Percentiles rank a stretch among this genome's conserved stretches.
phyloP scores from a whole-genome alignment of 2,113 vertebrate species.

The Bungarus multicinctus region DNA sequence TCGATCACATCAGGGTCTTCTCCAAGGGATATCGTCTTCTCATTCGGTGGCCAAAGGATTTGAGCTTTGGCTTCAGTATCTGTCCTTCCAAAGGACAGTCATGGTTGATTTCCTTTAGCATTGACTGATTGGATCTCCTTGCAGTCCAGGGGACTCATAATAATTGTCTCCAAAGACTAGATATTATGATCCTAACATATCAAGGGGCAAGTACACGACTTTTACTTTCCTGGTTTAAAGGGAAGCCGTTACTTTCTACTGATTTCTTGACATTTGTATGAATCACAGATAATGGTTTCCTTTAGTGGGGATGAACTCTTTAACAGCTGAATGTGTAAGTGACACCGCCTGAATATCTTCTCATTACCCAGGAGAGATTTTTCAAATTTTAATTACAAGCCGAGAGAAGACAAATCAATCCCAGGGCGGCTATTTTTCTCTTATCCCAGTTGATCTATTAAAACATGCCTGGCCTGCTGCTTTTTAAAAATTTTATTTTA shows the following conservation, averaged over 20 bases:
- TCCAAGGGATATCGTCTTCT: too few species aligned
- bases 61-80: too few species aligned
- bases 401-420: slow-evolving; percentile 10
- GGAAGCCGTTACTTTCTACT: background rate
- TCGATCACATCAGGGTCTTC: too few species aligned
- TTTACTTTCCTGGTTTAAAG: background rate
- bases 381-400: slow-evolving; percentile 43
- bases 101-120: background rate
- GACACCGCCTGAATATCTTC: slow-evolving; percentile 30
- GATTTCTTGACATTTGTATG: slow-evolving; percentile 25
- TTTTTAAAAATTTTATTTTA: background rate
- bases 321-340: background rate
- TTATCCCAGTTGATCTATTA: slow-evolving; percentile 32
- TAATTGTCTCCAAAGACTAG: background rate
- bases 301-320: background rate
- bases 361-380: slow-evolving; percentile 40
- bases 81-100: background rate
- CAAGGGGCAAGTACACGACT: background rate
- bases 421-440: slow-evolving; percentile 6
- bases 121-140: background rate
- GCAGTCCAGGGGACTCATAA: background rate
- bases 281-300: slow-evolving; percentile 23
- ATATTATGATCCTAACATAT: background rate
- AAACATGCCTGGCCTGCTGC: slow-evolving; percentile 12
- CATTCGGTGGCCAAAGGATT: too few species aligned